Conservation (phyloP, 2,797 vertebrate species). For the Hydrophis major region DNA sequence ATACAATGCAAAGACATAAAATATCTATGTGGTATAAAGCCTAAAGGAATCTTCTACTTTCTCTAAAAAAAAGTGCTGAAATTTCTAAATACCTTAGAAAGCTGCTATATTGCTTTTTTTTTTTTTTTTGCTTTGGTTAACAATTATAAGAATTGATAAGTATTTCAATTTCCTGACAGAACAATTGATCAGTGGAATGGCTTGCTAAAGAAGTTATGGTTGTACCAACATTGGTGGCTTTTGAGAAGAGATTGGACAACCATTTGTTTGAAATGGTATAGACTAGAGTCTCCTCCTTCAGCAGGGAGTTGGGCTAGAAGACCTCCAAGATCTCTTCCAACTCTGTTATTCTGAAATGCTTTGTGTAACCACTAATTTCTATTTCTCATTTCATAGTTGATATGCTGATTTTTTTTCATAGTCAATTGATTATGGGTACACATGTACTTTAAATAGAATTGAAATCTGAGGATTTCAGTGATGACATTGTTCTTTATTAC, state of each 20-base stretch:
- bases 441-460: neutral
- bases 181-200: neutral
- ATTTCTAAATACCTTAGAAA: conserved; percentile 5
- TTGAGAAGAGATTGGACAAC: neutral
- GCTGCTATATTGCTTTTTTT: neutral
- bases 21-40: conserved; percentile 1
- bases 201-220: neutral
- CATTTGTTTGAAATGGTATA: neutral
- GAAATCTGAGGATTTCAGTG: neutral
- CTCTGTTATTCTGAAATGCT: neutral
- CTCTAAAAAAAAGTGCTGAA: conserved; percentile 7
- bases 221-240: neutral
- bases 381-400: conserved; percentile 13
- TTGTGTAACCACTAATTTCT: neutral
- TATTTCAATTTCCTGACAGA: neutral
- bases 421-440: neutral
- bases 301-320: neutral
- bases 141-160: neutral
- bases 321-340: neutral
- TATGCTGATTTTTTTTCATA: neutral
- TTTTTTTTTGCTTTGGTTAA: conserved; percentile 12
- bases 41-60: neutral
- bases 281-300: neutral
- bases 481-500: neutral
- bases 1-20: conserved; percentile 5